phyloP scores from a whole-genome alignment of 1,140 invertebrate genomes.

The Ostrea edulis region DNA sequence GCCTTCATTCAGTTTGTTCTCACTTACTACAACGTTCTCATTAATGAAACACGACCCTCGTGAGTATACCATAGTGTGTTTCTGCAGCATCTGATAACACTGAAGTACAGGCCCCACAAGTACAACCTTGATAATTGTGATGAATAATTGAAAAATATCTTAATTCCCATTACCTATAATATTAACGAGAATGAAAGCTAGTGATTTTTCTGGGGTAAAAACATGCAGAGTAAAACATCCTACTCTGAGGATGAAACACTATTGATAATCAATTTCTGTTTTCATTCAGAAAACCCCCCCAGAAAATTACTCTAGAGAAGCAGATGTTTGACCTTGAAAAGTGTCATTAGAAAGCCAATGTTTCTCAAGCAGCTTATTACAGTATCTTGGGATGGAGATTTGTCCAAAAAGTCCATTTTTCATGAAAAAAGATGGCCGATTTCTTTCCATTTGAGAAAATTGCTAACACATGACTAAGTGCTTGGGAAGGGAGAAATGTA shows the following conservation, averaged over 20 bases:
- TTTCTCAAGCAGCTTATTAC: background rate
- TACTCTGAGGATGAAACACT: background rate
- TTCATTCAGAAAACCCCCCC: conserved; percentile 1
- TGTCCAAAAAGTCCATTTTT: background rate
- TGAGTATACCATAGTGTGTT: background rate
- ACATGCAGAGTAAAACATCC: background rate
- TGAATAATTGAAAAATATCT: background rate
- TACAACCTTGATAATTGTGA: background rate
- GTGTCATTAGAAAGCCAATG: background rate
- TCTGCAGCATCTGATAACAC: background rate
- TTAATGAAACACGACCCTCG: background rate
- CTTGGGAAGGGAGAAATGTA: background rate
- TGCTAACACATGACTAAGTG: background rate
- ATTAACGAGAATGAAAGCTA: background rate
- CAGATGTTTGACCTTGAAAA: background rate
- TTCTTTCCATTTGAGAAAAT: conserved; percentile 13
- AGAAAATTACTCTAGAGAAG: background rate
- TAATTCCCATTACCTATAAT: background rate
- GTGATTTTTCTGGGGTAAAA: background rate
- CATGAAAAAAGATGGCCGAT: background rate
- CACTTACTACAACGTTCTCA: background rate
- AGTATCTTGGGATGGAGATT: conserved; percentile 7
- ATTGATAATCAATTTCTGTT: conserved; percentile 8
- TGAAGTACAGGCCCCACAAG: background rate
- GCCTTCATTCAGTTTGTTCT: background rate